Evolutionary conservation across 2,113 vertebrate species (phyloP), one percentile per base, ranked within the genome.

Genomic region (Casuarius casuarius): DNA sequence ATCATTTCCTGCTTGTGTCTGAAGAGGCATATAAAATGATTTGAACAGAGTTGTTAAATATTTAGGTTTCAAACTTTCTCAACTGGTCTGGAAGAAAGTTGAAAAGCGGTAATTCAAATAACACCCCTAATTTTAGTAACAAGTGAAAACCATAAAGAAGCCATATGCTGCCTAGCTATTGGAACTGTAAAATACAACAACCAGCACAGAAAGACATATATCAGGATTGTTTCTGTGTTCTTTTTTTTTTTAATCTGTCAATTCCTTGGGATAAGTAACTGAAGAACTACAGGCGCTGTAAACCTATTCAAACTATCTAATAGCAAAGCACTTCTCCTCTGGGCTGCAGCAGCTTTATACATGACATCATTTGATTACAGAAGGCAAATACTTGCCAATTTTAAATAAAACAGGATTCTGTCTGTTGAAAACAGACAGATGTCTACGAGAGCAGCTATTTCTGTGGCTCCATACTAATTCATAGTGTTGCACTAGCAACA

Each of bases 361-460:
- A 17, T 92, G 83, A 94, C 61, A 85, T 93, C 73, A 94, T 94
- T 84, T 94, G 86, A 89, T 96, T 94, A 93, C 83, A 92, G 94
- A 90, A 95, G 58, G 89, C 66, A 81, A 87, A 89, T 62, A 72
- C 77, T 89, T 84, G 96, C 86, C 83, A 84, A 75, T 79, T 96
- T 92, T 72, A 93, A 90, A 96, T 76, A 84, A 92, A 96, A 74
- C 83, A 95, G 76, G 65, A 65, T 89, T 84, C 65, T 71, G 68
- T 44, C 68, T 92, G 62, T 58, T 84, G 84, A 84, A 96, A 97
- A 94, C 78, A 95, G 89, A 95, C 80, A 97, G 84, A 91, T 95
- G 91, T 83, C 91, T 79, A 35, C 33, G 58, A 76, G 84, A 77
- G 77, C 12, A 54, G 87, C 89, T 87, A 92, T 78, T 95, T 65